Base-by-base conservation (phyloP, 2,113 vertebrate species). In the Podarcis cretensis region DNA sequence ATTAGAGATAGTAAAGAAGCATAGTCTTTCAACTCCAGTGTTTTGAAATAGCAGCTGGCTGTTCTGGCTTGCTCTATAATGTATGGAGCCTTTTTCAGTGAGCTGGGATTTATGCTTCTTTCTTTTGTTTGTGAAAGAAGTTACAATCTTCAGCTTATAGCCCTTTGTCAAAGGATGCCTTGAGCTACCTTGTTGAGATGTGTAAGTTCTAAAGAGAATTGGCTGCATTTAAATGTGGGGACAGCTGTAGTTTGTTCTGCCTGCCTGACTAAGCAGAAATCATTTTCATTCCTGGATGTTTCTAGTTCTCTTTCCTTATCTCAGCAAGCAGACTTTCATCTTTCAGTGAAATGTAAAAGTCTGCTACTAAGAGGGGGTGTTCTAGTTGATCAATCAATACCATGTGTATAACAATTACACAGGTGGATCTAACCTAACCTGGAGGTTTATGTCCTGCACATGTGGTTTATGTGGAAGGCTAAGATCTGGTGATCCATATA, bases 391-490 rank as follows among this genome's bases (percentile, higher is more conserved):
- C 87, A 87, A 2, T 91, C 92, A 94, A 14, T 92, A 84, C 83
- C 25, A 83, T 83, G 57, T 77, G 87, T 90, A 92, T 93, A 90
- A 71, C 87, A n/a, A 94, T 96, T 96, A 95, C 96, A 92, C 94
- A 96, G 97, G 94, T 95, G 88, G 91, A 95, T 94, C 94, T 88
- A 89, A 77, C 93, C 89, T 93, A 96, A 97, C 96, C 97, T 97
- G 97, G 97, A 98, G 97, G 97, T 98, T 98, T 98, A 97, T 97
- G 89, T 94, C 89, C 93, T 89, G 95, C 96, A 95, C 97, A 98
- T 96, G 97, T 98, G 97, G 73, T 94, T 95, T 89, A 80, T 25
- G 90, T 83, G 87, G 89, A 89, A 90, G 84, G 85, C 65, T 23
- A 85, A 74, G 68, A 87, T 25, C 88, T 89, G 92, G 90, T 89